Evolutionary conservation across 1,140 invertebrate genomes (phyloP).

Genomic region (Vanessa tameamea): DNA sequence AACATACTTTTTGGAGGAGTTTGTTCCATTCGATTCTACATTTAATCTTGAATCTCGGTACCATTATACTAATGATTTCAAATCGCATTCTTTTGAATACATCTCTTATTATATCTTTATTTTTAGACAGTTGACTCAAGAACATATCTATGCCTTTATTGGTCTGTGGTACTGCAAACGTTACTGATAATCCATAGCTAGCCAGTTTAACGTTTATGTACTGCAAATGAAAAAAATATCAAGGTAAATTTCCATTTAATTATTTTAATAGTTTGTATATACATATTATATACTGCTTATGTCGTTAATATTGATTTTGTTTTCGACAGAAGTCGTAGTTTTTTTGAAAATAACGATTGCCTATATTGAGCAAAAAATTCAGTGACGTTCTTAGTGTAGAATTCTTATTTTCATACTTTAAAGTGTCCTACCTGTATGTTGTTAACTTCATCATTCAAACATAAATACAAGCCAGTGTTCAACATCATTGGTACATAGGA

Average conservation of each 20-base stretch:
- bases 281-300: too few relatives aligned
- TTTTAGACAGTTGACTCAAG: slow-evolving; percentile 29
- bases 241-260: background rate
- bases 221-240: slow-evolving; percentile 32
- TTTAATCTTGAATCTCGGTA: slow-evolving; percentile 59
- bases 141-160: slow-evolving; percentile 29
- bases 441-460: slow-evolving; percentile 31
- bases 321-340: too few relatives aligned
- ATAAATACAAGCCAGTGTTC: slow-evolving; percentile 26
- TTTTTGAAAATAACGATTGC: too few relatives aligned
- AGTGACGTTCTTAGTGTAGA: too few relatives aligned
- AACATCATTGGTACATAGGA: slow-evolving; percentile 51
- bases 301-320: too few relatives aligned
- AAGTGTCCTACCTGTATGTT: slow-evolving; percentile 40
- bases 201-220: slow-evolving; percentile 40
- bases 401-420: too few relatives aligned
- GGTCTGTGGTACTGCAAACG: slow-evolving; percentile 42
- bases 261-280: too few relatives aligned
- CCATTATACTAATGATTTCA: slow-evolving; percentile 31
- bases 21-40: slow-evolving; percentile 13
- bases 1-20: slow-evolving; percentile 20
- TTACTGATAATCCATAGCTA: slow-evolving; percentile 38
- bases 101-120: slow-evolving; percentile 34
- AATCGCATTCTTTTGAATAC: slow-evolving; percentile 36
- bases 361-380: too few relatives aligned